Base-by-base conservation (phyloP, 2,113 vertebrate genomes). In the Hippoglossus stenolepis region DNA sequence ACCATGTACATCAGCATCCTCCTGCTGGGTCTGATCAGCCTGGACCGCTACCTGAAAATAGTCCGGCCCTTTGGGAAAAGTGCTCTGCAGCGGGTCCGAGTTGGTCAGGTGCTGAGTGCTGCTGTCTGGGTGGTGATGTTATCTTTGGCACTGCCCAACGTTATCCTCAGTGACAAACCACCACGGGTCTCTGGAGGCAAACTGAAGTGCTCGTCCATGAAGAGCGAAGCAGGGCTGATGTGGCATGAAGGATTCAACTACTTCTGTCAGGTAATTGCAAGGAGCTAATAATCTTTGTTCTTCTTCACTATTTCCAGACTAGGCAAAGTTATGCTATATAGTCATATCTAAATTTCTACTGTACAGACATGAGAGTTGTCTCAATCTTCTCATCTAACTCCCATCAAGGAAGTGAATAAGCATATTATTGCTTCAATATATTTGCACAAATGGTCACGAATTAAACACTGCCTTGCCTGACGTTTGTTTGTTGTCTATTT, bases 1-100 rank as follows among this genome's bases (percentile, higher is more conserved):
- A 94, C 92, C 79, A 95, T 95, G 95, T 95, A 95, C 87, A 94
- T 95, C 90, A 94, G 94, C 88, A 95, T 95, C 83, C 75, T 95
- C 51, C 70, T 95, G 58, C 91, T 95, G 38, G 95, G 94, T 21
- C 92, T 95, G 79, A 95, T 95, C 81, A 95, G 94, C 77, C 85
- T 95, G 73, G 94, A 95, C 79, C 94, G 95, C 45, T 95, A 94
- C 89, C 87, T 95, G 58, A 95, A 95, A 82, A 95, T 95, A 2
- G 94, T 95, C 35, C 83, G 49, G 62, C 94, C 94, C 0, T 93
- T 95, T 21, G 87, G 91, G 45, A 94, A 89, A 80, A 79, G 90
- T 2, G 10, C 21, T 58, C 86, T 95, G 54, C 93, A 92, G 87
- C 73, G 35, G 17, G 84, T 94, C 2, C 63, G 72, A 1, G 91